phyloP scores from a whole-genome alignment of 2,113 vertebrate species.

The Hydropotes inermis region DNA sequence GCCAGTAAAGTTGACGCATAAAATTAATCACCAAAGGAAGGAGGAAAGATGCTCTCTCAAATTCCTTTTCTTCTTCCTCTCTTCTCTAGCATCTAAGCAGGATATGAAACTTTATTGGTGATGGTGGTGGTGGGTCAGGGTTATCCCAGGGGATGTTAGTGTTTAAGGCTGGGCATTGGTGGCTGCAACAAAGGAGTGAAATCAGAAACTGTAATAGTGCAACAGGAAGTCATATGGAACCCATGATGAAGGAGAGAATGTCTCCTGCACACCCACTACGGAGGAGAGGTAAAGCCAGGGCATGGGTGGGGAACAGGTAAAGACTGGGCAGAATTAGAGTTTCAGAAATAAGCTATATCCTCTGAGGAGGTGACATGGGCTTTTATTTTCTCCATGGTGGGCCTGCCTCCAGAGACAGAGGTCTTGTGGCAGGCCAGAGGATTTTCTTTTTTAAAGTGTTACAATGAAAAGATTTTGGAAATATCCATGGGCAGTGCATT shows the following conservation, averaged over 20 bases:
- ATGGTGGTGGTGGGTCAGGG: neutral
- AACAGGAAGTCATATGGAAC: neutral
- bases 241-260: neutral
- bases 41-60: neutral
- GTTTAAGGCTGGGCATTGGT: neutral
- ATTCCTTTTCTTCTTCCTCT: neutral
- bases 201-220: neutral
- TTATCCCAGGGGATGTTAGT: neutral
- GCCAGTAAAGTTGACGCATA: neutral
- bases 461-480: conserved; percentile 38
- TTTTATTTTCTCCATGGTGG: neutral
- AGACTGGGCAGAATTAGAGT: neutral
- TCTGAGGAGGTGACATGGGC: neutral
- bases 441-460: conserved; percentile 41
- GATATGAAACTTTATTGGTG: neutral
- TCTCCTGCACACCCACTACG: too few species aligned
- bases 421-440: neutral
- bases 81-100: neutral
- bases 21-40: neutral
- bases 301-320: neutral
- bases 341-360: conserved; percentile 4
- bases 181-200: neutral
- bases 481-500: neutral
- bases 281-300: neutral
- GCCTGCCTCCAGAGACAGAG: neutral